Percentiles rank a stretch among this genome's conserved stretches.
phyloP scores from a whole-genome alignment of 2,113 vertebrate genomes.

The Chionodraco myersi region DNA sequence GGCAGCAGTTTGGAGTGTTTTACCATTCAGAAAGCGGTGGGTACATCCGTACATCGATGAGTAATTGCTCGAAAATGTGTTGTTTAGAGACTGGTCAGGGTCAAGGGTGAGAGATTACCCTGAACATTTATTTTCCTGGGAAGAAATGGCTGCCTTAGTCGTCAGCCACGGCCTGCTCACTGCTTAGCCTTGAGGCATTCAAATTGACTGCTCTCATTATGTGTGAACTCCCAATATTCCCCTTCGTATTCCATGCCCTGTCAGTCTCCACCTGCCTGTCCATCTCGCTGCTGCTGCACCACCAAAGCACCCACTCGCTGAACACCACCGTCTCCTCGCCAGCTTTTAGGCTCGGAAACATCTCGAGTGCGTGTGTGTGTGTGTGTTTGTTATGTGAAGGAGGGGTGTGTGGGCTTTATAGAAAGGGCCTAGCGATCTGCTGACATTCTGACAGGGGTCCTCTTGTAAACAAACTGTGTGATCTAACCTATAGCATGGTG shows the following conservation, averaged over 20 bases:
- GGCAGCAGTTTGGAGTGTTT: conserved; percentile 21
- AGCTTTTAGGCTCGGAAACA: conserved; percentile 37
- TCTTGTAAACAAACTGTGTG: conserved; percentile 90
- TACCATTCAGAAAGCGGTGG: conserved; percentile 21
- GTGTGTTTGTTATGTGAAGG: not conserved
- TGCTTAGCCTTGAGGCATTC: conserved; percentile 80
- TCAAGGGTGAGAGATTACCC: conserved; percentile 80
- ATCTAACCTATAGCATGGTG: conserved; percentile 84
- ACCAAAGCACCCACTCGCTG: conserved; percentile 62
- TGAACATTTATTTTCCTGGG: conserved; percentile 60
- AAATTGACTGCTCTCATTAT: conserved; percentile 84
- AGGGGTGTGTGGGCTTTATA: conserved; percentile 57
- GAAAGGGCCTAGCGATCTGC: conserved; percentile 83
- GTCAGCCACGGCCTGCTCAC: conserved; percentile 56
- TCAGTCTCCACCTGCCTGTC: conserved; percentile 79
- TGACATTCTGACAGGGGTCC: conserved; percentile 85
- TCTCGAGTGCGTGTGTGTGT: not conserved
- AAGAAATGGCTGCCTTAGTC: conserved; percentile 63
- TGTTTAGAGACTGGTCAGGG: conserved; percentile 73
- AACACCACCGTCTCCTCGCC: conserved; percentile 57
- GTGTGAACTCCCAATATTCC: conserved; percentile 76
- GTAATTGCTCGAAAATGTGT: conserved; percentile 73
- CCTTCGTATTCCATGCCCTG: conserved; percentile 70
- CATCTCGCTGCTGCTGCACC: conserved; percentile 63
- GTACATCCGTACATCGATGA: conserved; percentile 25